phyloP scores from a whole-genome alignment of 2,888 invertebrate genomes.

The Latheticus oryzae region DNA sequence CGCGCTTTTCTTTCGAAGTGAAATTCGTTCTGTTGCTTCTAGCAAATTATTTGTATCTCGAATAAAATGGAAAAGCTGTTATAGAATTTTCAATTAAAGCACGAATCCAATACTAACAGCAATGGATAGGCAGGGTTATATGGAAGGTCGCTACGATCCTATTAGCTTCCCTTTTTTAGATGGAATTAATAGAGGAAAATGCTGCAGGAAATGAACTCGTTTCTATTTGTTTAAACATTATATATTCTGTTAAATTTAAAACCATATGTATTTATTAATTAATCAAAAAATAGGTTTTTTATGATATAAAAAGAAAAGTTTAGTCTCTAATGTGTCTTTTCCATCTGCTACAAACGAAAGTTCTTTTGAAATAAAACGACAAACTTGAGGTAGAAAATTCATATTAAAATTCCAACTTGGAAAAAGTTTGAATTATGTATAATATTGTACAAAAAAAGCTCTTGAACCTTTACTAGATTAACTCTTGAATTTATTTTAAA shows the following conservation, averaged over 20 bases:
- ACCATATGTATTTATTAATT: too few species aligned
- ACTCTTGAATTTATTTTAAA: background rate
- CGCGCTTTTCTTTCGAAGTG: conserved; percentile 6
- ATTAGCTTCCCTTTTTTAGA: too few species aligned
- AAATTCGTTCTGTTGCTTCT: conserved; percentile 3
- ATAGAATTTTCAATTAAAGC: conserved; percentile 3
- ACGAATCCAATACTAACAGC: background rate
- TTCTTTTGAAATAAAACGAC: background rate
- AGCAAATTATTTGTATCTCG: conserved; percentile 4
- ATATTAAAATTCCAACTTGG: conserved; percentile 2
- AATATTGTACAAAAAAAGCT: conserved; percentile 4
- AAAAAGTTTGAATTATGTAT: conserved; percentile 12
- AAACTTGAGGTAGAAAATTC: conserved; percentile 6
- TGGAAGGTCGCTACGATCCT: too few species aligned
- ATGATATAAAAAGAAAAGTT: too few species aligned
- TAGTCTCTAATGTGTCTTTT: background rate
- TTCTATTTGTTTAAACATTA: too few species aligned
- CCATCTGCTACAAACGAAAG: conserved; percentile 11
- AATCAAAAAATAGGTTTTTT: too few species aligned
- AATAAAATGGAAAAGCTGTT: background rate
- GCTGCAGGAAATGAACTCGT: too few species aligned
- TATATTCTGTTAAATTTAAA: too few species aligned
- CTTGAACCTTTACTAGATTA: background rate
- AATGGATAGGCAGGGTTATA: background rate
- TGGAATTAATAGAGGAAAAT: too few species aligned